Evolutionary conservation across 2,888 invertebrate species (phyloP).

Genomic region (Strigamia maritima): DNA sequence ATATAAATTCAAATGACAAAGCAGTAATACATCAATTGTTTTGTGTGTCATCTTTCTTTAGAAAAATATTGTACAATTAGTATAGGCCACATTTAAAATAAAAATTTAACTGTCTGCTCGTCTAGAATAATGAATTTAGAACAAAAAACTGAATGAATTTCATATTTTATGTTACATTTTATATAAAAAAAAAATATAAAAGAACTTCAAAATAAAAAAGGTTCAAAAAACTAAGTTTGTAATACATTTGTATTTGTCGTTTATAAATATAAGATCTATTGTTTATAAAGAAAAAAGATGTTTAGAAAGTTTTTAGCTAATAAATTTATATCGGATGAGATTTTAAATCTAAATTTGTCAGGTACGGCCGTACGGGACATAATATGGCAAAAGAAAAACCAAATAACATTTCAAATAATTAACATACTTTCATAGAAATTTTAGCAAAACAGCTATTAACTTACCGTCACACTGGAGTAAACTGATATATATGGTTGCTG

Average conservation of each 20-base stretch:
- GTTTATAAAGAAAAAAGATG: not conserved
- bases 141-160: not conserved
- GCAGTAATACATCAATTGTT: not conserved
- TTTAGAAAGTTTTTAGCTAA: not conserved
- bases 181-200: not conserved
- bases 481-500: not conserved
- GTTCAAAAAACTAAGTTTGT: no score
- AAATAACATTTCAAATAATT: not conserved
- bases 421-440: not conserved
- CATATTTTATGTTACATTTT: not conserved
- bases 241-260: not conserved
- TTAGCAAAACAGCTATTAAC: not conserved
- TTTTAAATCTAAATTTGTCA: not conserved
- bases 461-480: not conserved
- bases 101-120: not conserved
- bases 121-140: not conserved
- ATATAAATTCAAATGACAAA: not conserved
- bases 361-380: no score
- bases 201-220: not conserved
- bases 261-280: not conserved
- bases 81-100: not conserved
- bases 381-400: not conserved
- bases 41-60: not conserved
- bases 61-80: conserved; percentile 15
- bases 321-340: no score